Base-by-base conservation (phyloP, 2,797 vertebrate genomes). In the Coluber constrictor region DNA sequence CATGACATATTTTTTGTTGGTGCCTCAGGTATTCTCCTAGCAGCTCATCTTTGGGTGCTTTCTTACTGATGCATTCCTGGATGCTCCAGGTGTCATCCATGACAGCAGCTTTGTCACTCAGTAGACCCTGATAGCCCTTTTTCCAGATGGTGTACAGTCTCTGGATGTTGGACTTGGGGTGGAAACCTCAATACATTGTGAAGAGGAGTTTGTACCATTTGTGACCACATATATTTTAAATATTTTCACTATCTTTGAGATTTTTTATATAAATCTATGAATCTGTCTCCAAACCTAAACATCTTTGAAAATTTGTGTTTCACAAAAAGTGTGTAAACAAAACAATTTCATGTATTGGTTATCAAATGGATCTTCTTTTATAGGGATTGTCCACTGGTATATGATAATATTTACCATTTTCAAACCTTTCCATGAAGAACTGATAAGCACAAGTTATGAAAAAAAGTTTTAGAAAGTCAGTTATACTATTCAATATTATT, bases 361-460 rank as follows among this genome's bases (percentile, higher is more conserved):
- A 51, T 70, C 54, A 92, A 93, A 90, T 47, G 63, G 91, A 86
- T 92, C n/a, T 70, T 57, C 37, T 32, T 59, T 70, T 79, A 92
- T 92, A 88, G 47, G 83, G 90, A 87, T 92, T n/a, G 27, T 37
- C 10, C 37, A 88, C 83, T 92, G 93, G 92, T 93, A 54, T 90
- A 74, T 79, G 92, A 51, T 13, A 51, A 56, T 96, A 92, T 89
- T 93, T 86, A 87, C 66, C 57, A 37, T 43, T 47, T 87, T 92
- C 23, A 91, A 94, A 27, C 74, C 74, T 61, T 60, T 92, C 87
- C 94, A 97, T 91, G 9, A 95, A 91, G 94, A 88, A 66, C 29
- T 93, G 57, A 95, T 92, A 93, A 94, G 74, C 94, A 93, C 0
- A 92, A 92, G 66, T 13, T 90, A 79, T 89, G 93, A 96, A 93